A percentile compares a stretch with the other conserved stretches of the same genome.
Evolutionary conservation across 2,888 invertebrate genomes (phyloP).

Genomic region (Odontocolon sp.): DNA sequence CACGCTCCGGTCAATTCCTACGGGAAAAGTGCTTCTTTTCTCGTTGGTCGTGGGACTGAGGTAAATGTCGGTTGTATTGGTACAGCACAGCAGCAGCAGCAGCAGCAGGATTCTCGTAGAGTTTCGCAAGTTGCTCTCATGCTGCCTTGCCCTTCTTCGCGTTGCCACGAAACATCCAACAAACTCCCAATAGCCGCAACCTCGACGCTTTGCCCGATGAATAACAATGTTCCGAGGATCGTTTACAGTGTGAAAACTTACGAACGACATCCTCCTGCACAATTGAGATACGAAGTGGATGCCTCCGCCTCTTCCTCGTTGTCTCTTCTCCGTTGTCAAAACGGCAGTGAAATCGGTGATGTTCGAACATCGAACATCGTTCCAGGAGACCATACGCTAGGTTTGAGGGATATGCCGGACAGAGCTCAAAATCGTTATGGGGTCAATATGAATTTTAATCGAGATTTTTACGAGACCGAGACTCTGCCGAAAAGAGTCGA

Average conservation of each 20-base stretch:
- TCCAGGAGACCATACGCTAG: not conserved
- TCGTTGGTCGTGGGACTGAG: too few relatives aligned
- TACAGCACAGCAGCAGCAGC: not conserved
- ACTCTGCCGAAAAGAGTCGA: constrained; percentile 28
- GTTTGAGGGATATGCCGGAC: not conserved
- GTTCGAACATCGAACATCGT: too few relatives aligned
- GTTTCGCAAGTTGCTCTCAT: not conserved
- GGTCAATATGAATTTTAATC: not conserved
- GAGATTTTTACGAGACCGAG: not conserved
- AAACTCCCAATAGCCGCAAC: not conserved
- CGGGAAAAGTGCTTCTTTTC: too few relatives aligned
- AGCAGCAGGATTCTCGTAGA: not conserved
- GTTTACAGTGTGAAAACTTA: not conserved
- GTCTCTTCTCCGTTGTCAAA: too few relatives aligned
- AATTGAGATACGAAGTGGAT: not conserved
- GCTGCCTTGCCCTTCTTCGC: not conserved
- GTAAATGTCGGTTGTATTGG: too few relatives aligned
- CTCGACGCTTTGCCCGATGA: not conserved
- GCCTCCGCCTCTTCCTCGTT: too few relatives aligned
- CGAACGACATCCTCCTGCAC: not conserved
- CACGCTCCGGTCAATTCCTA: too few relatives aligned
- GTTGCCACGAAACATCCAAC: constrained; percentile 8
- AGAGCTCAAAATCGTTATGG: not conserved
- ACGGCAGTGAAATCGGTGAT: too few relatives aligned
- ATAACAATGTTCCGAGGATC: constrained; percentile 1